These are phyloP conservation scores for Acholoe squamosa DNA, from an alignment of 2,888 invertebrate genomes.

Conservation along the genomic window DNA sequence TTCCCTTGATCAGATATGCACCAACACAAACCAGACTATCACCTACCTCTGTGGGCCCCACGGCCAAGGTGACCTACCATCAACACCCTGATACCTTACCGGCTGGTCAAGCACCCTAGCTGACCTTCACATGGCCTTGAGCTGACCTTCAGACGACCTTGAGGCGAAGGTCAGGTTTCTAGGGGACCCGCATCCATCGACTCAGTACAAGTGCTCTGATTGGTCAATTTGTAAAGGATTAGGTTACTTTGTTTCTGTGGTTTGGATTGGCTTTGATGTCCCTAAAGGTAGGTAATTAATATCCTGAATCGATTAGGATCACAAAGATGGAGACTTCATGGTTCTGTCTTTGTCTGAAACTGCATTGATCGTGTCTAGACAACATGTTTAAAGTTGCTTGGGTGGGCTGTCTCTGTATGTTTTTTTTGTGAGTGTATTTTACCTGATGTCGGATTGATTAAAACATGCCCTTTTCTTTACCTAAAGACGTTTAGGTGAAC, in stretches of 20 bases:
- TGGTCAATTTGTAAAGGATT: constrained; percentile 1
- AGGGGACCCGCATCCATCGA: background rate
- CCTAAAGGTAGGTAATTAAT: constrained; percentile 38
- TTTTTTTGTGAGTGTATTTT: no score
- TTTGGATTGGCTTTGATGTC: background rate
- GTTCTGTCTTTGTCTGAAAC: background rate
- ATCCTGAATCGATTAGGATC: constrained; percentile 38
- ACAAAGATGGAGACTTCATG: background rate
- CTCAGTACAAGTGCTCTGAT: background rate
- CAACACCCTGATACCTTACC: constrained; percentile 32
- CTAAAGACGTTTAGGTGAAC: no score
- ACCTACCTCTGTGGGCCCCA: background rate
- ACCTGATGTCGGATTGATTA: no score
- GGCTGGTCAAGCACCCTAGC: background rate
- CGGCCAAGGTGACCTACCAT: constrained; percentile 1
- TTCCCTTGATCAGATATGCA: constrained; percentile 16
- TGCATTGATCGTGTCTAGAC: no score
- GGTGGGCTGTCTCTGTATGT: no score
- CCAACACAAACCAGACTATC: background rate
- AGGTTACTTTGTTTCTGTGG: constrained; percentile 33
- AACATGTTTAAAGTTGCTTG: no score
- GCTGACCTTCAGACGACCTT: constrained; percentile 1
- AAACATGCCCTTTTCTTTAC: no score
- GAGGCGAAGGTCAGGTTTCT: background rate
- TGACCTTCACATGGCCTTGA: constrained; percentile 19